Conservation (phyloP, 1,140 invertebrate genomes). For the Nautilus pompilius region DNA sequence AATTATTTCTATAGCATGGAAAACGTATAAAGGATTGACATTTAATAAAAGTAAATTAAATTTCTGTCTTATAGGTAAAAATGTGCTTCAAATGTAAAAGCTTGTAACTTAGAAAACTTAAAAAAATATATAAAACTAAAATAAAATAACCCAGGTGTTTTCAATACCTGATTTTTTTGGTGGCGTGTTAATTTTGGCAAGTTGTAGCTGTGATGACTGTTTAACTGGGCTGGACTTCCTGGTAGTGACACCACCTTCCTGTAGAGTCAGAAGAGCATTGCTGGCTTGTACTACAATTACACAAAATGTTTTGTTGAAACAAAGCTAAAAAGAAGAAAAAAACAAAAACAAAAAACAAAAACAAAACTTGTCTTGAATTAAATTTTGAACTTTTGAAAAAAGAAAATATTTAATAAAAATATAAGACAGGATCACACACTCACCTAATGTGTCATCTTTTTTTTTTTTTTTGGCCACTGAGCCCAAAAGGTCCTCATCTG, state of each 20-base stretch:
- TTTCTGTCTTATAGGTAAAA: too few relatives aligned
- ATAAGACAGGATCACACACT: neutral
- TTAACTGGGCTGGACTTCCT: conserved; percentile 23
- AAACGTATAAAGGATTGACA: too few relatives aligned
- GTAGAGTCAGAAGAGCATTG: conserved; percentile 48
- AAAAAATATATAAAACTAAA: conserved; percentile 6
- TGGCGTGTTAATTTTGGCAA: neutral
- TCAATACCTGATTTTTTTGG: neutral
- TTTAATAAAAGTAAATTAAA: too few relatives aligned
- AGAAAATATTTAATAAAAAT: neutral
- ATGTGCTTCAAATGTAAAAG: too few relatives aligned
- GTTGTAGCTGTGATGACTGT: neutral
- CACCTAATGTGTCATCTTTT: conserved; percentile 40
- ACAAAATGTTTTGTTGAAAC: too few relatives aligned
- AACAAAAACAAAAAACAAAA: neutral
- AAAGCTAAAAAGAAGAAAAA: neutral
- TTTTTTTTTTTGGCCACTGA: conserved; percentile 28
- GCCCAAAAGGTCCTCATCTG: conserved; percentile 33
- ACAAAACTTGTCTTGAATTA: neutral
- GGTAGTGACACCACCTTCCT: conserved; percentile 28
- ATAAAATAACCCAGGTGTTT: neutral
- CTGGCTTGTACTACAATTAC: conserved; percentile 45
- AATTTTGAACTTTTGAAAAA: neutral
- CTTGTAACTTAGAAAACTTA: too few relatives aligned
- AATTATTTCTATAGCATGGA: too few relatives aligned